Percentiles rank a stretch among this genome's conserved stretches.
phyloP scores from a whole-genome alignment of 2,888 invertebrate genomes.

The Linnaemya tessellans region DNA sequence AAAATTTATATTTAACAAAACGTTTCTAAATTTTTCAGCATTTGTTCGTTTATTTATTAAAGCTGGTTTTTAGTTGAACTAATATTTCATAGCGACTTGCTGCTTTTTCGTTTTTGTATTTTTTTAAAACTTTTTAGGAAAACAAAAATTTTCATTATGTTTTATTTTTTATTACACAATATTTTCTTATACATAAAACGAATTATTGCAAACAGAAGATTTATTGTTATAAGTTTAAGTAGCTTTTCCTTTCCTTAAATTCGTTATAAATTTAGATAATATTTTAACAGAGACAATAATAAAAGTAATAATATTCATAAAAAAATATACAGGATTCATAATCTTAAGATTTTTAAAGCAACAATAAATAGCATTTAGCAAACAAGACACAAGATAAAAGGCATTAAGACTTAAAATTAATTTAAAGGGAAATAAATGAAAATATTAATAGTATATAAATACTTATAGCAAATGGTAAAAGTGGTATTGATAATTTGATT shows the following conservation, averaged over 20 bases:
- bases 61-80: conserved; percentile 48
- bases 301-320: conserved; percentile 3
- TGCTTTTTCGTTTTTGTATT: neutral
- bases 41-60: conserved; percentile 40
- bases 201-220: conserved; percentile 35
- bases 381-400: conserved; percentile 31
- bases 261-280: conserved; percentile 31
- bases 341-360: conserved; percentile 24
- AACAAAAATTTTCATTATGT: conserved; percentile 19
- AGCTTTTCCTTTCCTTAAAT: conserved; percentile 25
- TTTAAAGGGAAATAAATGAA: neutral
- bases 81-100: conserved; percentile 28
- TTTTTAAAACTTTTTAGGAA: conserved; percentile 17
- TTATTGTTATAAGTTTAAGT: conserved; percentile 42
- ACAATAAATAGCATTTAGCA: conserved; percentile 20
- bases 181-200: conserved; percentile 20
- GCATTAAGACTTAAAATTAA: conserved; percentile 16
- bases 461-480: conserved; percentile 15
- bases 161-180: conserved; percentile 32
- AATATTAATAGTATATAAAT: neutral
- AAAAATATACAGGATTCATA: conserved; percentile 26
- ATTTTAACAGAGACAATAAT: conserved; percentile 33
- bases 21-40: conserved; percentile 35
- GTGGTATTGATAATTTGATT: neutral
- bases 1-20: conserved; percentile 37